A percentile compares a stretch with the other conserved stretches of the same genome.
phyloP scores from a whole-genome alignment of 2,113 vertebrate genomes.

The Asarcornis scutulata region DNA sequence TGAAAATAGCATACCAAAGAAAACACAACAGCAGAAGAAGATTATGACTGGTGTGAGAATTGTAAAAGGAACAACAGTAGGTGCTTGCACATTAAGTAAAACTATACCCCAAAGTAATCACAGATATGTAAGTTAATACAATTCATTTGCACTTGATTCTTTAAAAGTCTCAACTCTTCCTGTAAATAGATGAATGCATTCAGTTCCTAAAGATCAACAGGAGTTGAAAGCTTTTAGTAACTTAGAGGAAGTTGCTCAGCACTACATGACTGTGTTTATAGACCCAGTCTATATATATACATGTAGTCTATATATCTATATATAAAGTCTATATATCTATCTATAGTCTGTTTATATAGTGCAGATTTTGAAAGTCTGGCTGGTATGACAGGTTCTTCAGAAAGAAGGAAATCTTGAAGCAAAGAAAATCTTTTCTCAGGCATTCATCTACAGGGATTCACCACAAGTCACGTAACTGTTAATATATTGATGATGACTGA shows the following conservation, averaged over 20 bases:
- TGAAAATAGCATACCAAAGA: background rate
- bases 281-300: too few relatives aligned
- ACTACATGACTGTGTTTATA: background rate
- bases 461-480: background rate
- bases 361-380: constrained; percentile 1
- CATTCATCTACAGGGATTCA: background rate
- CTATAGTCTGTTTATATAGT: background rate
- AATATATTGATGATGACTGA: constrained; percentile 28
- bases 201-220: background rate
- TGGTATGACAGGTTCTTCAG: constrained; percentile 4
- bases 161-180: constrained; percentile 11
- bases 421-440: constrained; percentile 1
- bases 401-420: background rate
- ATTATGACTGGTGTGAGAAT: constrained; percentile 46
- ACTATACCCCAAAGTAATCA: constrained; percentile 29
- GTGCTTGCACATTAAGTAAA: constrained; percentile 32
- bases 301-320: too few relatives aligned
- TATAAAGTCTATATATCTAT: too few relatives aligned
- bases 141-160: constrained; percentile 19
- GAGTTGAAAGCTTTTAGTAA: constrained; percentile 22
- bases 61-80: constrained; percentile 27
- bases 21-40: background rate
- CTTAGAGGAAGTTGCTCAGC: background rate
- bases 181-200: background rate
- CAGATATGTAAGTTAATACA: constrained; percentile 12